Evolutionary conservation across 2,113 vertebrate species (phyloP).

Genomic region (Nanorana parkeri): DNA sequence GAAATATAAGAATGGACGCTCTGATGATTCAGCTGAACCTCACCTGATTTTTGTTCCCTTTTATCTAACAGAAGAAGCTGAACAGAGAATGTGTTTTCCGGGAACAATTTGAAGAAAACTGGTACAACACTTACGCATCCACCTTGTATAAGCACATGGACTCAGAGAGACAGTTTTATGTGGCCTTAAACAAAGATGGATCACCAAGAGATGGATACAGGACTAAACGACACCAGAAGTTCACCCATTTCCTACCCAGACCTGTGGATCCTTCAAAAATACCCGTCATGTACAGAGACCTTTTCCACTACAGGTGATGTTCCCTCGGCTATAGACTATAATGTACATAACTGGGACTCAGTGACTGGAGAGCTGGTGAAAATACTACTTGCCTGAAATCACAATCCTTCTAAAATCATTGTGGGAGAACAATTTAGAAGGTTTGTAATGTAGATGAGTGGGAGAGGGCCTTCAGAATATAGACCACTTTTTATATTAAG

Average conservation of each 20-base stretch:
- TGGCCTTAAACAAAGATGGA: conserved; percentile 97
- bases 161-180: conserved; percentile 92
- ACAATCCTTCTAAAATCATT: conserved; percentile 16
- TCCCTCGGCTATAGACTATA: conserved; percentile 53
- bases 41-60: not conserved
- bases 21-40: too few relatives aligned
- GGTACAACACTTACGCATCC: conserved; percentile 98
- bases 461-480: conserved; percentile 36
- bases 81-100: conserved; percentile 95
- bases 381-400: conserved; percentile 29
- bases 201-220: conserved; percentile 93
- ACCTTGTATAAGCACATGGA: conserved; percentile 94
- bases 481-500: conserved; percentile 54
- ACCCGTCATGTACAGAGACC: conserved; percentile 88
- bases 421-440: conserved; percentile 28
- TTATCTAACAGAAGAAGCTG: conserved; percentile 88
- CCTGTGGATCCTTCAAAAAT: conserved; percentile 94
- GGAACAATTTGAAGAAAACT: conserved; percentile 99
- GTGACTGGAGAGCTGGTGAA: conserved; percentile 32
- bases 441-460: conserved; percentile 8
- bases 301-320: conserved; percentile 94
- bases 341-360: conserved; percentile 65
- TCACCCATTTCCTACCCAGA: conserved; percentile 95
- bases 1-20: too few relatives aligned
- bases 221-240: conserved; percentile 98